Conservation (phyloP, 1,140 invertebrate species). For the Heliconius hermathena region DNA sequence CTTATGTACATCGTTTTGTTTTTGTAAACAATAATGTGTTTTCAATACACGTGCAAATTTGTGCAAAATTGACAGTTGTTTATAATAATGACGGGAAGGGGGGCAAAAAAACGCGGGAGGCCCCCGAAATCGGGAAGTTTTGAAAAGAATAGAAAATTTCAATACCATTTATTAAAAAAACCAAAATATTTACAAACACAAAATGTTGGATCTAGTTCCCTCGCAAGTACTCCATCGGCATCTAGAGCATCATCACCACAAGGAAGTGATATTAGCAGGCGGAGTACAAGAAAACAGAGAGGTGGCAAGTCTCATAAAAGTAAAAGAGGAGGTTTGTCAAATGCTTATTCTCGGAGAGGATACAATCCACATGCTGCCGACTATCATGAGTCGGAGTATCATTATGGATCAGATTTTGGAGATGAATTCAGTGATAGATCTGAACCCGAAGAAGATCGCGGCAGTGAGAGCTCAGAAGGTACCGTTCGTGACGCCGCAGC, state of each 20-base stretch:
- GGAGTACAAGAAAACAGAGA: constrained; percentile 82
- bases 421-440: constrained; percentile 91
- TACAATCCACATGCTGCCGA: constrained; percentile 89
- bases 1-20: constrained; percentile 78
- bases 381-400: constrained; percentile 92
- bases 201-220: constrained; percentile 85
- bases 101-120: constrained; percentile 92
- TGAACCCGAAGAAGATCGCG: constrained; percentile 88
- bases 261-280: constrained; percentile 86
- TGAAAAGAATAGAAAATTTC: constrained; percentile 91
- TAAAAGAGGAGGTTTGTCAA: constrained; percentile 84
- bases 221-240: constrained; percentile 89
- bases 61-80: constrained; percentile 79
- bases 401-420: constrained; percentile 94
- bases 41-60: constrained; percentile 82
- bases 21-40: constrained; percentile 82
- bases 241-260: constrained; percentile 89
- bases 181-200: constrained; percentile 91
- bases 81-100: constrained; percentile 90
- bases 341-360: constrained; percentile 84
- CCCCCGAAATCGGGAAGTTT: constrained; percentile 93
- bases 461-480: constrained; percentile 84
- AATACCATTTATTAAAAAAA: constrained; percentile 94
- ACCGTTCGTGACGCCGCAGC: constrained; percentile 86
- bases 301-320: constrained; percentile 83